A percentile compares a stretch with the other conserved stretches of the same genome.
These are phyloP conservation scores for Aurelia sp. DNA, from an alignment of 30 jellyfish, hydroid and myxozoan genomes.

Conservation along the genomic window DNA sequence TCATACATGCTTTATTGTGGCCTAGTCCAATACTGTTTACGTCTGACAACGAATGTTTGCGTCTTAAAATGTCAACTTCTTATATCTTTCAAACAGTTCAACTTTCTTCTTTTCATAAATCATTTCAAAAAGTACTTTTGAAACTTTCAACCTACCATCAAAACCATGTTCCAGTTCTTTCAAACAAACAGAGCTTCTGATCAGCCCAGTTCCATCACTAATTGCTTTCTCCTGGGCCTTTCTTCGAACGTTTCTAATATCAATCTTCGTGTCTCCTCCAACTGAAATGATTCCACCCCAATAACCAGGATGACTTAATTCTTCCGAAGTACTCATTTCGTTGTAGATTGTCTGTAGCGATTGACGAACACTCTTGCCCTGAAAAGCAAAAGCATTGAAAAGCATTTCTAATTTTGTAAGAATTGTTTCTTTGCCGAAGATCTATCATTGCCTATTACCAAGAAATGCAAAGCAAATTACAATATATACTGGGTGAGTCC, in stretches of 20 bases:
- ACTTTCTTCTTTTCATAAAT: too few relatives aligned
- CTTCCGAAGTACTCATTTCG: slow-evolving; percentile 50
- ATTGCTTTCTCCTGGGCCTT: slow-evolving; percentile 37
- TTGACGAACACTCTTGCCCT: slow-evolving; percentile 63
- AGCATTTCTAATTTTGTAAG: too few relatives aligned
- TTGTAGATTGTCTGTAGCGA: slow-evolving; percentile 37
- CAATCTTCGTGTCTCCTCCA: slow-evolving; percentile 46
- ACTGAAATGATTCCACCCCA: slow-evolving; percentile 73
- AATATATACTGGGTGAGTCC: too few relatives aligned
- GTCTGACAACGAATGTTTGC: too few relatives aligned
- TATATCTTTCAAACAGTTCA: too few relatives aligned
- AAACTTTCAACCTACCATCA: not conserved
- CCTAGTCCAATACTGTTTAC: too few relatives aligned
- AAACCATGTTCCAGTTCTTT: not conserved
- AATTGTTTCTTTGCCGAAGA: too few relatives aligned
- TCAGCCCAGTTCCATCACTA: slow-evolving; percentile 3
- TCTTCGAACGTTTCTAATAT: slow-evolving; percentile 28
- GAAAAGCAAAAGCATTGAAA: not conserved
- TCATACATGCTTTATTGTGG: too few relatives aligned
- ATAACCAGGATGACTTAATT: slow-evolving; percentile 64
- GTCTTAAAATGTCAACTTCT: too few relatives aligned
- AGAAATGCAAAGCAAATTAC: too few relatives aligned
- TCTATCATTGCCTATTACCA: too few relatives aligned
- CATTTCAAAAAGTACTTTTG: not conserved
- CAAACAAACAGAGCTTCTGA: slow-evolving; percentile 12